phyloP scores from a whole-genome alignment of 1,140 invertebrate genomes.

The Rhagoletis zephyria region DNA sequence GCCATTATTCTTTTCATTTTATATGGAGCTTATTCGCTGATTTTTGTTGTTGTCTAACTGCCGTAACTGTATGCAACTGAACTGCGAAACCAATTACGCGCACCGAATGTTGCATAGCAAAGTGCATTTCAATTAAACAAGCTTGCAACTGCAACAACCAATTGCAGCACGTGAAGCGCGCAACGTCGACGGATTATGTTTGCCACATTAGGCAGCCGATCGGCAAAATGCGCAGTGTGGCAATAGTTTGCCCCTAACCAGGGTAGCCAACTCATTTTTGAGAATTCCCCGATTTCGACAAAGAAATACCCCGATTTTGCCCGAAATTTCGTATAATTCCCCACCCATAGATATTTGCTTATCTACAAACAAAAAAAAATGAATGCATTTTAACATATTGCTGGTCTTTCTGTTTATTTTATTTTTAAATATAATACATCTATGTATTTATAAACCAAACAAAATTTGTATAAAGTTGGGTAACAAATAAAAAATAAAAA shows the following conservation, averaged over 20 bases:
- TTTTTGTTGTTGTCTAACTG: not conserved
- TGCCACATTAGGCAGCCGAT: not conserved
- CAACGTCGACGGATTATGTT: not conserved
- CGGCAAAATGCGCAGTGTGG: not conserved
- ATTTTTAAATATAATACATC: too few relatives aligned
- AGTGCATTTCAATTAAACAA: slow-evolving; percentile 21
- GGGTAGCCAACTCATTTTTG: too few relatives aligned
- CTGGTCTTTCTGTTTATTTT: too few relatives aligned
- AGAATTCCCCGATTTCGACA: too few relatives aligned
- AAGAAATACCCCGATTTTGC: too few relatives aligned
- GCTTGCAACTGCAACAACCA: not conserved
- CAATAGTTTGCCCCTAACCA: not conserved
- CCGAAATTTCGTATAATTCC: too few relatives aligned
- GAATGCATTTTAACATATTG: too few relatives aligned
- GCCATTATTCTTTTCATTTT: not conserved
- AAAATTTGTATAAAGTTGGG: too few relatives aligned
- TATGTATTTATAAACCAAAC: too few relatives aligned
- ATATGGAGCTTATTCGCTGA: not conserved
- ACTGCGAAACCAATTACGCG: slow-evolving; percentile 12
- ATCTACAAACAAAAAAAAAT: too few relatives aligned
- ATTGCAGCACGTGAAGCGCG: not conserved
- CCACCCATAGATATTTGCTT: too few relatives aligned
- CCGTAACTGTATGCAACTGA: not conserved
- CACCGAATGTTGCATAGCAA: not conserved
- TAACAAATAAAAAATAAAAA: too few relatives aligned